Base-by-base conservation (phyloP, 1,140 invertebrate genomes). In the Lepeophtheirus salmonis region DNA sequence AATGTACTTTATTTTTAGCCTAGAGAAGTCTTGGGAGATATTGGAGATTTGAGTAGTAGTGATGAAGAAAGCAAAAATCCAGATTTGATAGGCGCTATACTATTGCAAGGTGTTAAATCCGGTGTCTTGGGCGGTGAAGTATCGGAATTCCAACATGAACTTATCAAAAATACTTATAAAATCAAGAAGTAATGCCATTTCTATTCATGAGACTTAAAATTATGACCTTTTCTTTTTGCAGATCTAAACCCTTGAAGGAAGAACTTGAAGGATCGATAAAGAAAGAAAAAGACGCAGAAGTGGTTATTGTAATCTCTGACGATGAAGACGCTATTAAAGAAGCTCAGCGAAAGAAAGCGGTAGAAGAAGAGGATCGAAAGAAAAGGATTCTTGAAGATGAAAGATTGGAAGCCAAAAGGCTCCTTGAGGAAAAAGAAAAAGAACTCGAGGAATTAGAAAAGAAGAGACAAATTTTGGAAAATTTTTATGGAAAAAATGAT, bases 381-480 rank as follows among this genome's bases (percentile, higher is more conserved):
- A 41, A 41, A n/a, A 6, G 30, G n/a, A 41, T 41, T n/a, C 2
- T 54, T 2, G 23, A 24, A 17, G 20, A 21, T 14, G 52, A 54
- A 24, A 18, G 52, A 18, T 16, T 26, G 13, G 48, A 49, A 2
- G 57, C 23, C 16, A 41, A 51, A 16, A 53, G 49, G 18, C 13
- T 53, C 14, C n/a, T 60, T 2, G 18, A 50, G 23, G 57, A 53
- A 53, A 24, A 60, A 21, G 30, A 60, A 18, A 41, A 51, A 26
- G 57, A 52, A 21, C 12, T 60, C 1, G 18, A 60, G 49, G 30
- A 60, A 21, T 18, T 60, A 14, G 57, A 60, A 60, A 23, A 16
- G 41, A 60, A 60, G 23, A 53, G 57, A 23, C 16, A 53, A 6
- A n/a, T 60, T 16, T 16, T 60, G 23, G 57, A 60, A 51, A 50